These are phyloP conservation scores for Saturnia pavonia DNA, from an alignment of 2,888 invertebrate species.

Conservation along the genomic window DNA sequence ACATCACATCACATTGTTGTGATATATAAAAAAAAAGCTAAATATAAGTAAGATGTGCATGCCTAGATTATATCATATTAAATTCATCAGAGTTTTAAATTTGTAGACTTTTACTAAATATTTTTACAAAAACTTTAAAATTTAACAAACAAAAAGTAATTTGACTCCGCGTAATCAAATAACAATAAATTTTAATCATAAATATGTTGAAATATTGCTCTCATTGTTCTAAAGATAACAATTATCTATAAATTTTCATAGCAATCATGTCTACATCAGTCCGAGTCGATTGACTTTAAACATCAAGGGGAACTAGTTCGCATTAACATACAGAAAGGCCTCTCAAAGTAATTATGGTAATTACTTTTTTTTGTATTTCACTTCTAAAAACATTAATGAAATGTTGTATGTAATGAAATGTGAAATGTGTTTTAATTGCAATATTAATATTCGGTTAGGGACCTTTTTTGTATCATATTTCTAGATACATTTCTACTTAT, in stretches of 20 bases:
- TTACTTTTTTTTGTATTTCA: not conserved
- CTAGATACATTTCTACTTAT: no score
- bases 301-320: slow-evolving; percentile 37
- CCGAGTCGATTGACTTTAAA: slow-evolving; percentile 45
- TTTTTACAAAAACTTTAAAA: not conserved
- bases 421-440: not conserved
- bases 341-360: slow-evolving; percentile 22
- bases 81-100: not conserved
- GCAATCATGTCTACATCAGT: slow-evolving; percentile 38
- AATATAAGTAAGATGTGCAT: no score
- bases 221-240: not conserved
- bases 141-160: not conserved
- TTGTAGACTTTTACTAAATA: not conserved
- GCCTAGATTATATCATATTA: no score
- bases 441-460: not conserved
- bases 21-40: no score
- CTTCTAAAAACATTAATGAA: not conserved
- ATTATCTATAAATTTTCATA: slow-evolving; percentile 28
- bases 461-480: no score
- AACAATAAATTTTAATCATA: no score
- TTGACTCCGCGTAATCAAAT: no score
- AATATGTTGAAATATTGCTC: not conserved
- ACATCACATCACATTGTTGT: no score
- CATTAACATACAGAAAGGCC: slow-evolving; percentile 51
- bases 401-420: not conserved